phyloP scores from a whole-genome alignment of 2,888 invertebrate species.

The Zele albiditarsus region DNA sequence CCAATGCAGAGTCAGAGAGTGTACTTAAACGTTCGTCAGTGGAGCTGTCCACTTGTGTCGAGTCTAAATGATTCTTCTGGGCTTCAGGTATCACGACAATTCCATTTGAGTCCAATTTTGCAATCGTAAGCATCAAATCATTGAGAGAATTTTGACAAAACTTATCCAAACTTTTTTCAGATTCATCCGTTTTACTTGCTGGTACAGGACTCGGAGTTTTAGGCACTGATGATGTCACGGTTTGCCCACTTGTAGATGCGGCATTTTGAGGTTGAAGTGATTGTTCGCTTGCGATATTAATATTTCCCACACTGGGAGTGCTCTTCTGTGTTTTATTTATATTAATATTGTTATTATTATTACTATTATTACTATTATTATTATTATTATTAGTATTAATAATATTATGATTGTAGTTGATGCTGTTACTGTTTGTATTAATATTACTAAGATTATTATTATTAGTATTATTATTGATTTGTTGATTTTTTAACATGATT shows the following conservation, averaged over 20 bases:
- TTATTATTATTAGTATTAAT: constrained; percentile 31
- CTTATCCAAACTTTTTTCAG: constrained; percentile 83
- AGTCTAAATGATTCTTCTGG: constrained; percentile 71
- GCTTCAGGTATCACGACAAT: constrained; percentile 83
- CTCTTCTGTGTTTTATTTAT: constrained; percentile 51
- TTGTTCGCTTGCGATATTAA: constrained; percentile 40
- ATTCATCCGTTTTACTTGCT: constrained; percentile 73
- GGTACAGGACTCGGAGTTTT: constrained; percentile 86
- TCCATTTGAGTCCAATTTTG: constrained; percentile 89
- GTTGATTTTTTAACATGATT: constrained; percentile 78
- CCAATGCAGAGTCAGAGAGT: constrained; percentile 64
- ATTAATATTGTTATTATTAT: constrained; percentile 55
- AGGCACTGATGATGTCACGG: constrained; percentile 86
- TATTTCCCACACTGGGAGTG: constrained; percentile 34
- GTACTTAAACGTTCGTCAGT: constrained; percentile 76
- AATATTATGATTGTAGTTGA: constrained; percentile 46
- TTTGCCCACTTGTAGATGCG: constrained; percentile 56
- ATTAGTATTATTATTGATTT: constrained; percentile 56
- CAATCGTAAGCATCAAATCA: constrained; percentile 90
- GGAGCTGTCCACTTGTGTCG: constrained; percentile 81
- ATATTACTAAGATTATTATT: constrained; percentile 64
- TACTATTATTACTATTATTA: constrained; percentile 56
- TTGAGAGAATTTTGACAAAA: constrained; percentile 90
- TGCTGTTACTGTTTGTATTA: constrained; percentile 65
- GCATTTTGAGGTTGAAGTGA: constrained; percentile 54